Evolutionary conservation across 2,888 invertebrate genomes (phyloP), one percentile per base, ranked within the genome.

Genomic region (Koerneria pararmatus): DNA sequence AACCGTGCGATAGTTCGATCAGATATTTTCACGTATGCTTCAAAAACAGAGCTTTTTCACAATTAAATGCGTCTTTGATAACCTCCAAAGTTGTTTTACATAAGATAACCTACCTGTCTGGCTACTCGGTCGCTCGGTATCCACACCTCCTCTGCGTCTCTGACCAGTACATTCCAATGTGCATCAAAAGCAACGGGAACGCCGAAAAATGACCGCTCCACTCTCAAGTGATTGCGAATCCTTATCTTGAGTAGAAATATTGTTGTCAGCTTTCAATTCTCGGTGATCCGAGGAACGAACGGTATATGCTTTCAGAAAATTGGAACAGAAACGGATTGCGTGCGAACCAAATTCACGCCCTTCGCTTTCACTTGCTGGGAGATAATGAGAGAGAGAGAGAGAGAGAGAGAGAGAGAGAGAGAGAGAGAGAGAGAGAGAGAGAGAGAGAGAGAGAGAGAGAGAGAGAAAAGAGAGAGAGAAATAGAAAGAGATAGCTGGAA

Each of bases 171-270:
- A 85, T 95, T 95, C 91, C 92, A 93, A 84, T 93, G 92, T 83
- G 91, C 93, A 85, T 95, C 95, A 84, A 92, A 95, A 2, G 91
- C 91, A 24, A 89, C 88, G 32, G 95, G 85, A 74, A 88, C 90
- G 0, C 91, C 95, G 34, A 66, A 46, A 48, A 74, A 58, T 8
- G 71, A 61, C 70, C 86, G 62, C 59, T 72, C 72, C n/a, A 72
- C 63, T 29, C 67, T 83, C 8, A 59, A 37, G 19, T 58, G 46
- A 5, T 46, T 51, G 19, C 68, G 61, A 4, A 51, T 51, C 54
- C 72, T 51, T 24, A 66, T 41, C 59, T 65, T 11, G 1, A 48
- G 19, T 29, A 19, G 1, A 54, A n/a, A n/a, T n/a, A n/a, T n/a
- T n/a, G n/a, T n/a, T n/a, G n/a, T n/a, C n/a, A n/a, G n/a, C n/a